These are phyloP conservation scores for Ferdinandea cuprea DNA, from an alignment of 2,888 invertebrate genomes.

Conservation along the genomic window DNA sequence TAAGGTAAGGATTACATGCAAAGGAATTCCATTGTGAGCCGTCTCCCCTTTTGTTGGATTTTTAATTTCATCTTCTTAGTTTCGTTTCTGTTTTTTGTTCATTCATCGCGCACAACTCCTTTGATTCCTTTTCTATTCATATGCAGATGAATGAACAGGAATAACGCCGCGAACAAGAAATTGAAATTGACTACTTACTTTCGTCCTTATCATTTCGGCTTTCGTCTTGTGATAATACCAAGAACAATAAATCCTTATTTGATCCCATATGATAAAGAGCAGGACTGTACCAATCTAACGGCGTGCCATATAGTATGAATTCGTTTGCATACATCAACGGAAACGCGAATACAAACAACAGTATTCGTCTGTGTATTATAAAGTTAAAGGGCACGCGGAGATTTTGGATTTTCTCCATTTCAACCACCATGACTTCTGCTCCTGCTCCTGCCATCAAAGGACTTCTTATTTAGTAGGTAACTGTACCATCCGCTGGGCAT, in stretches of 20 bases:
- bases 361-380: slow-evolving; percentile 30
- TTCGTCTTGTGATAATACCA: slow-evolving; percentile 21
- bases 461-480: slow-evolving; percentile 66
- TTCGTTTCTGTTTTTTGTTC: slow-evolving; percentile 26
- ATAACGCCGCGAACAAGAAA: slow-evolving; percentile 57
- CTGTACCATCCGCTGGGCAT: slow-evolving; percentile 57
- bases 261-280: slow-evolving; percentile 40
- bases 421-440: slow-evolving; percentile 67
- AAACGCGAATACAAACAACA: slow-evolving; percentile 25
- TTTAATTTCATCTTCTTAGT: slow-evolving; percentile 61
- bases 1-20: slow-evolving; percentile 49
- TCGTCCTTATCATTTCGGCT: slow-evolving; percentile 30
- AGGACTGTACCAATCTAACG: slow-evolving; percentile 57
- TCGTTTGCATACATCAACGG: slow-evolving; percentile 66
- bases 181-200: slow-evolving; percentile 53
- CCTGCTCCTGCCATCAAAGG: slow-evolving; percentile 52
- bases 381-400: slow-evolving; percentile 59
- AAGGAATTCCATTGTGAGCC: slow-evolving; percentile 56
- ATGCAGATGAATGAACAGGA: slow-evolving; percentile 74
- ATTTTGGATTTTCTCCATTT: slow-evolving; percentile 52
- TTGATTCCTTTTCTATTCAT: slow-evolving; percentile 59
- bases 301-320: slow-evolving; percentile 56
- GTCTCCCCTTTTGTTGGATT: slow-evolving; percentile 17
- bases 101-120: slow-evolving; percentile 47
- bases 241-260: slow-evolving; percentile 66